Conservation (phyloP, 2,888 invertebrate species). For the Aphelenchoides bicaudatus region DNA sequence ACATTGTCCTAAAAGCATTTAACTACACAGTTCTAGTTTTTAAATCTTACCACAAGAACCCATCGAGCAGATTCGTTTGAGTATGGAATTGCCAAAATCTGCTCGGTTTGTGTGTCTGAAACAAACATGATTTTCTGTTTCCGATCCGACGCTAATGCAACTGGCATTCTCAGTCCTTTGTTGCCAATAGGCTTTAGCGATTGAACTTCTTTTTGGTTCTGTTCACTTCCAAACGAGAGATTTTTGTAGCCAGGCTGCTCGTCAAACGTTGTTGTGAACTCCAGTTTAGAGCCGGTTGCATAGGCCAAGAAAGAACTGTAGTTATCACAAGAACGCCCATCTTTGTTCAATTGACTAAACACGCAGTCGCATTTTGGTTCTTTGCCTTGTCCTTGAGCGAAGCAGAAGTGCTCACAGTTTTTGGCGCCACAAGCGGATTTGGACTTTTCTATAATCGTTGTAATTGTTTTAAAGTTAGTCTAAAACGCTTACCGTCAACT, state of each 20-base stretch:
- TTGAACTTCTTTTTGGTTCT: constrained; percentile 22
- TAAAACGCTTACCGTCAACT: too few species aligned
- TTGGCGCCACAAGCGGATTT: constrained; percentile 66
- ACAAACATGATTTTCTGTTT: constrained; percentile 30
- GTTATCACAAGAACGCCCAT: constrained; percentile 73
- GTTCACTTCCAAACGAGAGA: constrained; percentile 12
- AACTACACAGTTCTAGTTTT: too few species aligned
- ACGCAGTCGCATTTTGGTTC: constrained; percentile 70
- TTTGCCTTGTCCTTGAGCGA: constrained; percentile 66
- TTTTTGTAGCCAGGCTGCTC: constrained; percentile 14
- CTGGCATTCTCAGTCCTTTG: constrained; percentile 24
- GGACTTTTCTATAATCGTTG: too few species aligned
- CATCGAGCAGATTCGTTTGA: constrained; percentile 29
- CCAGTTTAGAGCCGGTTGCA: constrained; percentile 76
- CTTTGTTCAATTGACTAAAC: constrained; percentile 72
- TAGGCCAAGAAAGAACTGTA: constrained; percentile 79
- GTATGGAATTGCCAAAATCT: constrained; percentile 37
- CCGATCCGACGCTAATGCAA: constrained; percentile 33
- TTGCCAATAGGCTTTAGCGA: constrained; percentile 19
- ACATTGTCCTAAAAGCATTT: constrained; percentile 68
- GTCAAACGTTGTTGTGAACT: constrained; percentile 69
- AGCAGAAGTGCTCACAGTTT: constrained; percentile 76
- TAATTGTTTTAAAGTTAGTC: too few species aligned
- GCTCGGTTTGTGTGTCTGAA: constrained; percentile 32
- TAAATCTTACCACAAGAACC: too few species aligned